A percentile compares a stretch with the other conserved stretches of the same genome.
Conservation (phyloP, 30 jellyfish, hydroid and myxozoan species). For the Aurelia sp. region DNA sequence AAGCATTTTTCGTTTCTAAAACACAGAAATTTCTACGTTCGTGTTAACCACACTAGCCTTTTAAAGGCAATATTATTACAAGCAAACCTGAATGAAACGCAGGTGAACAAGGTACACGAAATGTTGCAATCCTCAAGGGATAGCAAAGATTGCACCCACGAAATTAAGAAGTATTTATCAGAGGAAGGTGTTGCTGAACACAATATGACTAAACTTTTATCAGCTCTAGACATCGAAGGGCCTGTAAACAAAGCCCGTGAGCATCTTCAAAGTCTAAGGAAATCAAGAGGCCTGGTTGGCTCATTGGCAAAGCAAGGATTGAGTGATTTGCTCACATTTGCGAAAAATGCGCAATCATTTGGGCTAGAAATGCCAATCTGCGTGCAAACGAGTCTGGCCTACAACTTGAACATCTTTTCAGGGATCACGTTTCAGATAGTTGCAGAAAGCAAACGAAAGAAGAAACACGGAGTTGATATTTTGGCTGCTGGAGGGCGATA, state of each 20-base stretch:
- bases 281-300: slow-evolving; percentile 68
- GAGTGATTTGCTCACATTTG: slow-evolving; percentile 55
- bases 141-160: slow-evolving; percentile 27
- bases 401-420: slow-evolving; percentile 62
- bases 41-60: slow-evolving; percentile 72
- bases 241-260: slow-evolving; percentile 75
- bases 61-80: slow-evolving; percentile 83
- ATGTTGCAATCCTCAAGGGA: slow-evolving; percentile 59
- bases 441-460: slow-evolving; percentile 78
- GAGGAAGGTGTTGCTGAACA: slow-evolving; percentile 69
- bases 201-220: slow-evolving; percentile 36
- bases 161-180: slow-evolving; percentile 37
- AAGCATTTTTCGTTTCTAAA: slow-evolving; percentile 57
- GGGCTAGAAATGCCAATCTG: slow-evolving; percentile 61
- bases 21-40: slow-evolving; percentile 71
- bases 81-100: slow-evolving; percentile 52
- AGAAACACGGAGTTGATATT: slow-evolving; percentile 82
- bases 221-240: slow-evolving; percentile 74
- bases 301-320: slow-evolving; percentile 82
- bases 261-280: slow-evolving; percentile 66
- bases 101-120: slow-evolving; percentile 24
- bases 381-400: slow-evolving; percentile 67
- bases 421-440: slow-evolving; percentile 87
- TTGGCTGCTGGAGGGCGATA: slow-evolving; percentile 95
- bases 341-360: slow-evolving; percentile 38